A percentile compares a stretch with the other conserved stretches of the same genome.
Conservation (phyloP, 2,797 vertebrate genomes). For the Tauraco hartlaubi region DNA sequence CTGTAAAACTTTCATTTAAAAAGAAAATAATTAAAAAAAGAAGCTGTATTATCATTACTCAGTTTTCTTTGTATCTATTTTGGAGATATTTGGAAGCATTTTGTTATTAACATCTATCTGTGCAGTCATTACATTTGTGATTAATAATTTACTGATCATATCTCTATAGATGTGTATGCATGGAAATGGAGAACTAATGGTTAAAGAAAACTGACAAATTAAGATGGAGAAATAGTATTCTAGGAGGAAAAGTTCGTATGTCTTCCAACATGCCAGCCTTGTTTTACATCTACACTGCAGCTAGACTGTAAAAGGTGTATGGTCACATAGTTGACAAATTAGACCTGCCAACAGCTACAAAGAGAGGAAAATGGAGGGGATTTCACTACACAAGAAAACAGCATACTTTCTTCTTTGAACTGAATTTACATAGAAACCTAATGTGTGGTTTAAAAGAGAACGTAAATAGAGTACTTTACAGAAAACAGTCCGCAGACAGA, state of each 20-base stretch:
- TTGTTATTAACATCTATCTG: not conserved
- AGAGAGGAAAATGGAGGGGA: not conserved
- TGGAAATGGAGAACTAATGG: not conserved
- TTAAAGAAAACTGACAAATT: not conserved
- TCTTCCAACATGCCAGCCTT: not conserved
- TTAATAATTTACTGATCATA: not conserved
- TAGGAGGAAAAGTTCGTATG: not conserved
- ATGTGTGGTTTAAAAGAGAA: not conserved
- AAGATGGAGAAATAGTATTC: not conserved
- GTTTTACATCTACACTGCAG: not conserved
- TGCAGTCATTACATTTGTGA: not conserved
- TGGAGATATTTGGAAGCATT: not conserved
- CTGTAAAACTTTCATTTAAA: not conserved
- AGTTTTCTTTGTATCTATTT: not conserved
- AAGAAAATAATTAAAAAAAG: not conserved
- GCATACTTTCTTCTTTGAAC: not conserved
- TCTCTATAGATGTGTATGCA: not conserved
- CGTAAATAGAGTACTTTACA: not conserved
- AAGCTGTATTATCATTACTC: not conserved
- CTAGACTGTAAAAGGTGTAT: not conserved
- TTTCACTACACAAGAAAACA: not conserved
- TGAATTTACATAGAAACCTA: not conserved
- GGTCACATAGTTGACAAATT: conserved; percentile 7
- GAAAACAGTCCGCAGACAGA: not conserved
- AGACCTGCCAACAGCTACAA: not conserved